A percentile compares a stretch with the other conserved stretches of the same genome.
Conservation (phyloP, 53 echinoderm and acorn worm species). For the Luidia sarsii region DNA sequence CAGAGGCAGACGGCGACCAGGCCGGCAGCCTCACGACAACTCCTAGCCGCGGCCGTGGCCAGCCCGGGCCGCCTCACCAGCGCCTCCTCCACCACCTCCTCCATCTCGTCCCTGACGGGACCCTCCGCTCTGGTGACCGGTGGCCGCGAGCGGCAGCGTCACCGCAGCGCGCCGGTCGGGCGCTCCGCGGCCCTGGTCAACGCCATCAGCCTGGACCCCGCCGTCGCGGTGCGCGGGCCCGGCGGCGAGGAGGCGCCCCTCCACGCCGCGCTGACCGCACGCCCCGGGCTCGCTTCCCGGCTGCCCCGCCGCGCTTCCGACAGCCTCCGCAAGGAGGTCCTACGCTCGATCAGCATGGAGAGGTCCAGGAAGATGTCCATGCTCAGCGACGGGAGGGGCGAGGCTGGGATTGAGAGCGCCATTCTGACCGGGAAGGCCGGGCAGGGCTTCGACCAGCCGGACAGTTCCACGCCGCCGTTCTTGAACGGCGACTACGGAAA, state of each 20-base stretch:
- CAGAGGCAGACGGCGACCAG: conserved; percentile 29
- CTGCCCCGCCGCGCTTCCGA: conserved; percentile 22
- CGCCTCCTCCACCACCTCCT: conserved; percentile 23
- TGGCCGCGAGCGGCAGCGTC: conserved; percentile 14
- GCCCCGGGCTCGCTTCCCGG: background rate
- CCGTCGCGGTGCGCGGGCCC: conserved; percentile 27
- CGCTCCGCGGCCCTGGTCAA: conserved; percentile 47
- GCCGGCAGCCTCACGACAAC: conserved; percentile 13
- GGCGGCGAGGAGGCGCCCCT: background rate
- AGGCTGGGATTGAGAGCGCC: background rate
- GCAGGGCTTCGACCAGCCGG: conserved; percentile 47
- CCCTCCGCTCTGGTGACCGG: too few species aligned
- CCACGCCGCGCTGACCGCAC: background rate
- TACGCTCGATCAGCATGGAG: conserved; percentile 58
- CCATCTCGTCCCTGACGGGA: too few species aligned
- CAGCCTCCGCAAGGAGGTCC: conserved; percentile 62
- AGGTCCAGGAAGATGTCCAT: conserved; percentile 35
- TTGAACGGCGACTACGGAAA: too few species aligned
- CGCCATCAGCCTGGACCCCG: conserved; percentile 57
- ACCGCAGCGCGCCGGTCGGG: conserved; percentile 59
- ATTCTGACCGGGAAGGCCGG: conserved; percentile 45
- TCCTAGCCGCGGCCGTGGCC: background rate
- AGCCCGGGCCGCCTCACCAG: conserved; percentile 1
- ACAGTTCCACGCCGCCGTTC: conserved; percentile 8
- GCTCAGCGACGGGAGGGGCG: background rate